Evolutionary conservation across 2,113 vertebrate species (phyloP).

Genomic region (Bos taurus): ARS-UCD2.0 NC_037328.1:42237001-42237500

Average conservation of each 20-base stretch:
- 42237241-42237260: background rate
- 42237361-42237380: background rate
- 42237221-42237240: background rate
- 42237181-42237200: background rate
- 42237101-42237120: background rate
- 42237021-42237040: background rate
- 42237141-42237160: background rate
- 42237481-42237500: background rate
- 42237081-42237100: background rate
- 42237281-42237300: background rate
- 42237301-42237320: background rate
- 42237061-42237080: background rate
- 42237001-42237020: background rate
- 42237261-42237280: background rate
- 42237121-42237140: background rate
- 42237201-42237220: background rate
- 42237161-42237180: background rate
- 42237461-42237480: background rate
- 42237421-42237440: background rate
- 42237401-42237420: background rate
- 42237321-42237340: background rate
- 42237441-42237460: background rate
- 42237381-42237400: background rate
- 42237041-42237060: background rate
- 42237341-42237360: background rate